A percentile compares a stretch with the other conserved stretches of the same genome.
Conservation (phyloP, 2,113 vertebrate genomes). For the Microcebus ravelobensis region DNA sequence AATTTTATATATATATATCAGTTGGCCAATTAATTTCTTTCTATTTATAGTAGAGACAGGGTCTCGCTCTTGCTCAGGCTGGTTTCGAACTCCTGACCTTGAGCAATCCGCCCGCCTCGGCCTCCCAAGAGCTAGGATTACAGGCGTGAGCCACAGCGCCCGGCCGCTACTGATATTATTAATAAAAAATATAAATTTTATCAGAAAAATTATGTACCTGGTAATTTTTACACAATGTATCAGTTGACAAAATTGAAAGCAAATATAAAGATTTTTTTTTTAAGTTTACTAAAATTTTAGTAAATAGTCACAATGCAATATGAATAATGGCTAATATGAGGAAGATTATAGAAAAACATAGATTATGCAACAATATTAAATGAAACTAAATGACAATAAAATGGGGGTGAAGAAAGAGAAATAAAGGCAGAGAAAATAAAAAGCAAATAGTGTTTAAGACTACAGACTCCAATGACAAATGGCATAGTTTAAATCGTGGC, state of each 20-base stretch:
- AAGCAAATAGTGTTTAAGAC: fast-evolving
- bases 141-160: too few species aligned
- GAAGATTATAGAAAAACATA: background rate
- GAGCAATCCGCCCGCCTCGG: too few species aligned
- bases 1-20: too few species aligned
- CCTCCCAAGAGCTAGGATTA: too few species aligned
- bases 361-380: background rate
- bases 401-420: background rate
- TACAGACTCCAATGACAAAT: background rate
- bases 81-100: too few species aligned
- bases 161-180: background rate
- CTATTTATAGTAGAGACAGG: too few species aligned
- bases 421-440: background rate
- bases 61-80: too few species aligned
- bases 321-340: background rate
- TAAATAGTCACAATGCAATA: background rate
- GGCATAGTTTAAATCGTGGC: too few species aligned
- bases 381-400: background rate
- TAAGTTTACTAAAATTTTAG: background rate
- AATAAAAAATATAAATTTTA: background rate
- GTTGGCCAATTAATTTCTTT: too few species aligned
- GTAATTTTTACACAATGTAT: background rate
- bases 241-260: background rate
- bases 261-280: background rate
- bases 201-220: background rate